Base-by-base conservation (phyloP, 1,140 invertebrate species). In the Nephotettix cincticeps region DNA sequence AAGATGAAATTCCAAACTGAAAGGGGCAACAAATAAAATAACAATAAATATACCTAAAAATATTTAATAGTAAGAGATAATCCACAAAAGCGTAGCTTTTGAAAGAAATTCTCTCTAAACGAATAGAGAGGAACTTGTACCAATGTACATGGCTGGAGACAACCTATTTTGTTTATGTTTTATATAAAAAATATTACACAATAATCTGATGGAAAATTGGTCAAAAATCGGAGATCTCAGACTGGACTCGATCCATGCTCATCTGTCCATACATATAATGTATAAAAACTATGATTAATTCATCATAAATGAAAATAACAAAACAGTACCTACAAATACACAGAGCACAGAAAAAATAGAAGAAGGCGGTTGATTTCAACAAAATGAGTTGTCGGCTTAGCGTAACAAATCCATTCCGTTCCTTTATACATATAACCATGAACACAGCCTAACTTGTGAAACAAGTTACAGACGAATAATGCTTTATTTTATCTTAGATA, bases 61-160 rank as follows among this genome's bases (percentile, higher is more conserved):
- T n/a, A 61, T 61, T 61, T 61, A 61, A 61, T 61, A 61, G 47
- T 51, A 51, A 61, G 56, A 61, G 56, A 61, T 61, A 61, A 61
- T 61, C 25, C 56, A 61, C 56, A 61, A 61, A 61, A 61, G 56
- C 56, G 28, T 6, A 27, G 27, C 56, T 61, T 61, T 61, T 61
- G 56, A 21, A 54, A 11, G 56, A 61, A 61, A 61, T 61, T 61
- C 56, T 61, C 56, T 61, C 56, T 61, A 61, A 27, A n/a, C 21
- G 56, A 27, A 27, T 61, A 61, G 56, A 61, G 56, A 61, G 56
- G 56, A 61, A 61, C 56, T 61, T 4, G 27, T 27, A 61, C 56
- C 56, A 61, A 61, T 61, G 56, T 61, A 61, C 56, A 61, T 61
- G 56, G 56, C 56, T 61, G 25, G 47, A 51, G 32, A 51, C 47